Conservation (phyloP, 2,888 invertebrate genomes). For the Scaptodrosophila latifasciaeformis region DNA sequence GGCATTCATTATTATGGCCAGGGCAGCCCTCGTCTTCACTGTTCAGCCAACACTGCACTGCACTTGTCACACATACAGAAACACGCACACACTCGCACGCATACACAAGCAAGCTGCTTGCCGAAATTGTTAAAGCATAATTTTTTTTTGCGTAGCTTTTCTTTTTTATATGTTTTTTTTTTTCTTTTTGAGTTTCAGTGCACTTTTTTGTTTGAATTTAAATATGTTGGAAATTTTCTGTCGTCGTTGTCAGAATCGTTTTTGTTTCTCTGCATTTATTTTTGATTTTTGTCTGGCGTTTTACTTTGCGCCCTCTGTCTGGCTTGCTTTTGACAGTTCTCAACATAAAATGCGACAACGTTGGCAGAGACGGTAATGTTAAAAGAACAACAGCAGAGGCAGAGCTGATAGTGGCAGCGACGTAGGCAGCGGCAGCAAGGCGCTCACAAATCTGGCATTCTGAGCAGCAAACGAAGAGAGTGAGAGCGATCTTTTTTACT, state of each 20-base stretch:
- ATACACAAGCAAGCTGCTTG: background rate
- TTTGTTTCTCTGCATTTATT: conserved; percentile 4
- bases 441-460: background rate
- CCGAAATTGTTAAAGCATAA: background rate
- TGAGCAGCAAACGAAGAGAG: background rate
- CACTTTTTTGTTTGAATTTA: background rate
- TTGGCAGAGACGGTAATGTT: conserved; percentile 17
- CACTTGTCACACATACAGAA: too few relatives aligned
- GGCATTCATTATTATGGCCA: conserved; percentile 53
- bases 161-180: background rate
- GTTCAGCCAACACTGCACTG: conserved; percentile 9
- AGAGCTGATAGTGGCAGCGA: too few relatives aligned
- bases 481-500: conserved; percentile 13
- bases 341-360: conserved; percentile 56
- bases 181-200: conserved; percentile 38
- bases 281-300: conserved; percentile 27
- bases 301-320: conserved; percentile 42
- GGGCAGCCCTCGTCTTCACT: conserved; percentile 29
- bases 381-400: conserved; percentile 40
- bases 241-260: conserved; percentile 61
- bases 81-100: too few relatives aligned
- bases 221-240: conserved; percentile 40
- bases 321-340: conserved; percentile 62
- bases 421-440: background rate
- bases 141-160: background rate